phyloP scores from a whole-genome alignment of 2,113 vertebrate species.

The Sialia sialis region DNA sequence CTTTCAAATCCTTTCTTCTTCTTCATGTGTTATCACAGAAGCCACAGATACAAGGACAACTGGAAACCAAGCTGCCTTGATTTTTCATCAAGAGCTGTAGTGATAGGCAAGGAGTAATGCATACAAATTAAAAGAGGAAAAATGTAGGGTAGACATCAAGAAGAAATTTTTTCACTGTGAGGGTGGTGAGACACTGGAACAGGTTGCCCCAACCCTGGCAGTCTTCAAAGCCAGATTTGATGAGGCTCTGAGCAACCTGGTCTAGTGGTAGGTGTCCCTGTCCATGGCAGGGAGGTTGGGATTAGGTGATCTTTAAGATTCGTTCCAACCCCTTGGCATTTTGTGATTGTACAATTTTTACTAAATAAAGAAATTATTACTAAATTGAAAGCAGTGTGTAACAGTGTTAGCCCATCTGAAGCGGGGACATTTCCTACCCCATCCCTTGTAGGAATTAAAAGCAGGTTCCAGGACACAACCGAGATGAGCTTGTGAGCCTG shows the following conservation, averaged over 20 bases:
- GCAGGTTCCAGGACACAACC: background rate
- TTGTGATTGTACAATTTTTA: background rate
- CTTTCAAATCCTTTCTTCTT: background rate
- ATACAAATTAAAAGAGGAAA: background rate
- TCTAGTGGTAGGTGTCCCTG: background rate
- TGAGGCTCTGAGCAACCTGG: background rate
- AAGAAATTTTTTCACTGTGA: background rate
- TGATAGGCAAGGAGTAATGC: background rate
- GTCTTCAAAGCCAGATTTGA: background rate
- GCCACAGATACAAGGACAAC: background rate
- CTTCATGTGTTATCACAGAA: background rate
- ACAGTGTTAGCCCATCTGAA: background rate
- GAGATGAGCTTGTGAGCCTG: rapidly evolving
- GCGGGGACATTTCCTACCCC: background rate
- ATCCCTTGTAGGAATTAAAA: background rate
- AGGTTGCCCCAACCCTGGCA: background rate
- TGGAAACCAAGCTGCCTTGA: background rate
- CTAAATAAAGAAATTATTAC: background rate
- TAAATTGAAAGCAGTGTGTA: background rate
- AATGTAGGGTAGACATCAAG: background rate
- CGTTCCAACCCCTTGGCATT: background rate
- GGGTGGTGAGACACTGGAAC: background rate
- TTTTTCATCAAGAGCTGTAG: background rate
- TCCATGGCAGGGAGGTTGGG: no score
- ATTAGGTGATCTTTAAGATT: background rate